Evolutionary conservation across 1,140 invertebrate genomes (phyloP), one percentile per base, ranked within the genome.

Genomic region (Sinonovacula constricta): DNA sequence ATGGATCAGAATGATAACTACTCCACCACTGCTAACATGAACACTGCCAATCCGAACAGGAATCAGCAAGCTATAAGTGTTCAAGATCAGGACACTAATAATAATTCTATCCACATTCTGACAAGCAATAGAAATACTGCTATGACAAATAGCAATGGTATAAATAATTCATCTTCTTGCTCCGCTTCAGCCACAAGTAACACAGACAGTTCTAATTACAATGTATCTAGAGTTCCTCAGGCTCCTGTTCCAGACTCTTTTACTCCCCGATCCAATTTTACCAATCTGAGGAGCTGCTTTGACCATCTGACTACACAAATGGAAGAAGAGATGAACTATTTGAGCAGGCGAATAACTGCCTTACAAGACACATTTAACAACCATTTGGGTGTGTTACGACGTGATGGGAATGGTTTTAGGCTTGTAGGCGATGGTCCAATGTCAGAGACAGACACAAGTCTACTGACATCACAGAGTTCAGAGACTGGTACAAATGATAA

Each of bases 291-390:
- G 45, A 12, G 10, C 45, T 12, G 45, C 45, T 12, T 10, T 12
- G 45, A 18, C 39, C 7, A 45, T 45, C 39, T 86, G 30, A 86
- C 84, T 24, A 77, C 79, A 4, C 74, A 81, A 26, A 75, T 86
- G 24, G 82, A 86, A 54, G 62, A 81, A 12, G 83, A 86, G 68
- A 84, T 87, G 79, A 82, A 80, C 18, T 81, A 85, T 57, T 54
- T 87, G 26, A 82, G 85, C 68, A 59, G 79, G 1, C 80, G 86
- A 51, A 84, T 87, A 45, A 83, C 78, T 22, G 79, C 72, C 1
- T 59, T 87, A 57, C 59, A 83, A 28, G 79, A 85, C 28, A 86
- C 65, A 36, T 84, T 84, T 54, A 82, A 81, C 30, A 75, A 83
- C 51, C 81, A 81, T 74, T 63, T 85, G 24, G 30, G 76, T 60